These are phyloP conservation scores for Holacanthus passer DNA, from an alignment of 2,113 vertebrate species.

Conservation along the genomic window DNA sequence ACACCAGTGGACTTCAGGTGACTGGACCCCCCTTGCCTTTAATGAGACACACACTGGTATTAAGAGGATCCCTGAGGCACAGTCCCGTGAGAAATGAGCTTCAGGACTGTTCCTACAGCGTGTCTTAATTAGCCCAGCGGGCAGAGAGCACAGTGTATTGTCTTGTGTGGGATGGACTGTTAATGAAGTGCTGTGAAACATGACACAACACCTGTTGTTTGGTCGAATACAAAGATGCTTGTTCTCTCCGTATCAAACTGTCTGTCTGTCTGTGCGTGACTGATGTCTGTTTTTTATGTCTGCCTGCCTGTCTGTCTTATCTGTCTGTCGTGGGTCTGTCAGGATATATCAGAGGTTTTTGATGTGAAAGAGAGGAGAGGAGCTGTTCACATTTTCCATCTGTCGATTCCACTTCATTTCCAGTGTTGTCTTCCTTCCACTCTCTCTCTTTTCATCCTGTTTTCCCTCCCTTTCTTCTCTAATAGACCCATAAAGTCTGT, in stretches of 20 bases:
- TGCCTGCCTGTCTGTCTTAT: background rate
- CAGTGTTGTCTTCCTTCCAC: background rate
- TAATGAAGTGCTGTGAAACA: slow-evolving; percentile 70
- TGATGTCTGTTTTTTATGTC: slow-evolving; percentile 5
- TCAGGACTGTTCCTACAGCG: slow-evolving; percentile 44
- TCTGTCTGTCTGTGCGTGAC: slow-evolving; percentile 34
- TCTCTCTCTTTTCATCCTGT: background rate
- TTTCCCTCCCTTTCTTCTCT: background rate
- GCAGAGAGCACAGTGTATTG: slow-evolving; percentile 64
- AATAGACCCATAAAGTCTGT: background rate
- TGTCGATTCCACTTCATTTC: slow-evolving; percentile 33
- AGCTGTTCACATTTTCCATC: slow-evolving; percentile 41
- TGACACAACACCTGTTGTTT: slow-evolving; percentile 78
- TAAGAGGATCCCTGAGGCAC: slow-evolving; percentile 36
- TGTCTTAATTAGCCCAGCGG: slow-evolving; percentile 68
- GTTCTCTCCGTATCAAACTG: slow-evolving; percentile 43
- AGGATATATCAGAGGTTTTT: background rate
- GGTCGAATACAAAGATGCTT: slow-evolving; percentile 71
- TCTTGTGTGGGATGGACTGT: slow-evolving; percentile 62
- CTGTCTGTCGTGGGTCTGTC: slow-evolving; percentile 8
- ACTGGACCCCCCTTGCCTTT: too few species aligned
- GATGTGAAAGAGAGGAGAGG: slow-evolving; percentile 6
- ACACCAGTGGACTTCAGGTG: background rate
- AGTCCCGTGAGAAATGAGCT: slow-evolving; percentile 65
- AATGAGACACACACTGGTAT: slow-evolving; percentile 16